A percentile compares a stretch with the other conserved stretches of the same genome.
These are phyloP conservation scores for Mormyrus lacerda DNA, from an alignment of 2,113 vertebrate species.

Conservation along the genomic window DNA sequence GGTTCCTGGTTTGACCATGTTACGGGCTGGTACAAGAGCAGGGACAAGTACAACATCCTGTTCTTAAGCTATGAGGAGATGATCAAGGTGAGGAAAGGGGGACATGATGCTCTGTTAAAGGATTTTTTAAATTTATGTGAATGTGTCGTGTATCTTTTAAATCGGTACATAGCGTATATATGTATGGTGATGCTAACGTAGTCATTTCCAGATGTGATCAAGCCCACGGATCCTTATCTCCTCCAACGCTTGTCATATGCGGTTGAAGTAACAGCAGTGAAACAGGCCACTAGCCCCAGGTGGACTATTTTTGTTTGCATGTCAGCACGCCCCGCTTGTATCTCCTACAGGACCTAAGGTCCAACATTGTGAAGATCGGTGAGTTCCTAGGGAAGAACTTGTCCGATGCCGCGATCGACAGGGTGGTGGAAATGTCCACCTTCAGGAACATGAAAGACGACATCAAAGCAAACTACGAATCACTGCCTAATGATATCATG, in stretches of 20 bases:
- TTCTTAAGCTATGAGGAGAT: conserved; percentile 64
- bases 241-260: background rate
- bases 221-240: background rate
- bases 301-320: background rate
- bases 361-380: conserved; percentile 47
- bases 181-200: background rate
- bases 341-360: conserved; percentile 48
- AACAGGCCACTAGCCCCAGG: background rate
- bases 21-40: conserved; percentile 55
- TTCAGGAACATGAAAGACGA: conserved; percentile 52
- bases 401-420: conserved; percentile 43
- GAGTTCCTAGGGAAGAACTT: conserved; percentile 50
- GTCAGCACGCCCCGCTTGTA: background rate
- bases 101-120: background rate
- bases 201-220: background rate
- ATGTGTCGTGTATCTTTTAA: background rate
- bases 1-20: conserved; percentile 56
- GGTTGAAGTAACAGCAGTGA: background rate
- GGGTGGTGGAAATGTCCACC: conserved; percentile 45
- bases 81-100: conserved; percentile 50
- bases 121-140: background rate
- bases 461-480: conserved; percentile 46
- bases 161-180: background rate
- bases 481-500: conserved; percentile 23
- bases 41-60: conserved; percentile 57